Base-by-base conservation (phyloP, 2,888 invertebrate genomes). In the Eudemis profundana region DNA sequence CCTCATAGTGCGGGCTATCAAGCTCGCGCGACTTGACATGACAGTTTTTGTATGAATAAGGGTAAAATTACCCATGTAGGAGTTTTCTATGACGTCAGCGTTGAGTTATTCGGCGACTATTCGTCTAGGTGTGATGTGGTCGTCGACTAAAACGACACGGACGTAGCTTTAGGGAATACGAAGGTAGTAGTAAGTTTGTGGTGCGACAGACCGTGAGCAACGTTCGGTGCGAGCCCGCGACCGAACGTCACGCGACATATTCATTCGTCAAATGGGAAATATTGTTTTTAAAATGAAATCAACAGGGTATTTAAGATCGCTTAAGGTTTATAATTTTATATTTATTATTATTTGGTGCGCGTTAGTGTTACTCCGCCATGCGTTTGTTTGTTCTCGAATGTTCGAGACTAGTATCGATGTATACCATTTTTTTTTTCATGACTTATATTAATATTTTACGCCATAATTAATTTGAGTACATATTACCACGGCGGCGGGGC, bases 271-370 rank as follows among this genome's bases (percentile, higher is more conserved):
- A 62, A 56, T 46, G 57, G 65, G 51, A 67, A 67, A 40, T 61
- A 60, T 65, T 65, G 53, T 65, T 79, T 76, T 80, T 83, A 80
- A 85, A 86, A 86, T 85, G 83, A 88, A 90, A 90, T 89, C 89
- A 90, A 92, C 91, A 92, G 92, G 91, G 91, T 92, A 92, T 92
- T 90, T 90, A 91, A 90, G 88, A 90, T 90, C 86, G 89, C 89
- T 89, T 91, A 89, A 89, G 90, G 84, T 85, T 84, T 87, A 84
- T 89, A 84, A 87, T 89, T 89, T 90, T 87, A 84, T 91, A 89
- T 90, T 90, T 90, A 89, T 89, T 83, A 74, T 82, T 81, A 80
- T 81, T 82, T 74, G 76, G 77, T 74, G 78, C 75, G 78, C 73
- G 73, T 79, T 81, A 79, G 82, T 78, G 82, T 82, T 82, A 78